These are phyloP conservation scores for Manis javanica DNA, from an alignment of 2,797 vertebrate species.

Conservation along the genomic window DNA sequence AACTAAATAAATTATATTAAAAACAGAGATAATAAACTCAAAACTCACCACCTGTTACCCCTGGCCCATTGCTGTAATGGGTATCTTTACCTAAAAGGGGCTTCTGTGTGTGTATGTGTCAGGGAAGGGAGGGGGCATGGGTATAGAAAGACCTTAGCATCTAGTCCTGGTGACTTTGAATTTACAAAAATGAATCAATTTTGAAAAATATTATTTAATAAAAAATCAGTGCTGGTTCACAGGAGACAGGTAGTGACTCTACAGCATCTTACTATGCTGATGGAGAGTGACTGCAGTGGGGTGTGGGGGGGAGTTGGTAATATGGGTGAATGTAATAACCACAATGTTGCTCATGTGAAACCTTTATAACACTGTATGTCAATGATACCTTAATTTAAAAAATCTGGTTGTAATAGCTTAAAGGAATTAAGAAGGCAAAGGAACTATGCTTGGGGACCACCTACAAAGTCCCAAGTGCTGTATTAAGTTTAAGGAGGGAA, in stretches of 20 bases:
- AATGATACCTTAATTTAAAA: no score
- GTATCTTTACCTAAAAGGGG: neutral
- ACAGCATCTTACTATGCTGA: no score
- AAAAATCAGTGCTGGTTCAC: neutral
- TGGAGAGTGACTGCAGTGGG: no score
- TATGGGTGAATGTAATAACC: no score
- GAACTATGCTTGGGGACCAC: neutral
- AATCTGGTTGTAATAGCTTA: neutral
- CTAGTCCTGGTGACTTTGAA: neutral
- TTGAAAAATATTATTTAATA: conserved; percentile 44
- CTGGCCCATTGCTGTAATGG: neutral
- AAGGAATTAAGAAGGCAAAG: neutral
- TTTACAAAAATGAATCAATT: neutral
- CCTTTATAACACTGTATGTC: no score
- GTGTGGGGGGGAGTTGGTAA: no score
- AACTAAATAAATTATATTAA: neutral
- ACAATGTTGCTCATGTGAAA: no score
- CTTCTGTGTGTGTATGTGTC: fast-evolving
- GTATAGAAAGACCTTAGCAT: neutral
- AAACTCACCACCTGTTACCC: neutral
- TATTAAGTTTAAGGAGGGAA: neutral
- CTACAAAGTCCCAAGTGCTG: neutral
- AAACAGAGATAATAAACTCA: neutral
- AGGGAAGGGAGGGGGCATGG: neutral
- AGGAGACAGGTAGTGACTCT: no score